Base-by-base conservation (phyloP, 2,797 vertebrate species). In the Kryptopterus vitreolus region DNA sequence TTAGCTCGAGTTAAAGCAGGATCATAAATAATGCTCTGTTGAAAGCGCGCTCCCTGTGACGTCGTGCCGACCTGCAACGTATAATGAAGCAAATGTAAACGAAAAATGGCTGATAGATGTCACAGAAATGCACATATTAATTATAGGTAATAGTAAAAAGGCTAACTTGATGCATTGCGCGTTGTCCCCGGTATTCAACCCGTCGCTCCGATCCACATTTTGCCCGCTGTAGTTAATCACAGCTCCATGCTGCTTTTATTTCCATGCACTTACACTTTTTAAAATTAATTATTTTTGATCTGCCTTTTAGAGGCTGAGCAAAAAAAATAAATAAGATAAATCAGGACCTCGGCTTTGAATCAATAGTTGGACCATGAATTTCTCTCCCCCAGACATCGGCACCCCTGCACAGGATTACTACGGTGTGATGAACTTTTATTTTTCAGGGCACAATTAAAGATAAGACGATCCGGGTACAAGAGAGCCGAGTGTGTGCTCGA, bases 321-420 rank as follows among this genome's bases (percentile, higher is more conserved):
- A 87, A 88, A 57, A 88, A 89, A 88, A 87, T 90, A 87, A n/a
- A n/a, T n/a, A 90, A 89, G 87, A 92, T 91, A 89, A 85, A 92
- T 92, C 89, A 88, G 87, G 82, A 84, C 87, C 83, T 83, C 78
- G 85, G 80, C 87, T 76, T 83, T 82, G 78, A 91, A 33, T 92
- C 92, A 89, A 91, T 93, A 92, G 83, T 72, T 90, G 81, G 82
- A 77, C 84, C 50, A 89, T 91, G 90, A 84, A 89, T 91, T 90
- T 55, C 62, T 82, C 15, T 16, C 13, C 6, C 63, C 38, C 15
- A 7, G 88, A 86, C 87, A 46, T 88, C 83, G 81, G 83, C 88
- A 89, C 91, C 87, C 79, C 4, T 48, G 2, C 13, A 48, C 16
- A 8, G n/a, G 2, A 8, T 46, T 16, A 43, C n/a, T 16, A 68